Percentiles rank a stretch among this genome's conserved stretches.
These are phyloP conservation scores for Neodontobutis hainanensis DNA, from an alignment of 2,113 vertebrate species.

Conservation along the genomic window DNA sequence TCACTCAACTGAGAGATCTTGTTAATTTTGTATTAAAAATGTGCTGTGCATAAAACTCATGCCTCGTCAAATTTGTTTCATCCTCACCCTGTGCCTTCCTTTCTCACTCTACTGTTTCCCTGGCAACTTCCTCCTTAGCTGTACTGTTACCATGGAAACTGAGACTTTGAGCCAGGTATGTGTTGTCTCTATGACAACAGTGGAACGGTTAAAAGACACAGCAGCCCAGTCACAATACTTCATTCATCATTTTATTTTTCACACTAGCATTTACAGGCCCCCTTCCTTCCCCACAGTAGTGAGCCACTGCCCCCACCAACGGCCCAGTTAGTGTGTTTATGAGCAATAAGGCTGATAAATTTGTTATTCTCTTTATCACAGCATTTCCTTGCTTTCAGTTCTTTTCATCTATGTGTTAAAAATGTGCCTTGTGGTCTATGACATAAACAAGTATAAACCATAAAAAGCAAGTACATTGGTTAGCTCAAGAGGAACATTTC, in stretches of 20 bases:
- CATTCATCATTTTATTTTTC: conserved; percentile 71
- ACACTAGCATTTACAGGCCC: conserved; percentile 45
- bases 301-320: conserved; percentile 28
- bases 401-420: conserved; percentile 54
- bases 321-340: conserved; percentile 31
- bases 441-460: conserved; percentile 53
- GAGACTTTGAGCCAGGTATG: conserved; percentile 59
- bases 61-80: conserved; percentile 62
- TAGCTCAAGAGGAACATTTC: conserved; percentile 60
- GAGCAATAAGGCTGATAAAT: conserved; percentile 40
- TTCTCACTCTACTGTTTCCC: conserved; percentile 64
- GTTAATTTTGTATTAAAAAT: conserved; percentile 86
- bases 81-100: conserved; percentile 30
- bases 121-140: conserved; percentile 69
- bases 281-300: conserved; percentile 18
- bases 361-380: conserved; percentile 16
- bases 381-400: conserved; percentile 42
- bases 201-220: conserved; percentile 41
- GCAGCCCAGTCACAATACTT: conserved; percentile 26
- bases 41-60: conserved; percentile 79
- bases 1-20: conserved; percentile 78
- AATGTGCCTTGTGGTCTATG: conserved; percentile 38
- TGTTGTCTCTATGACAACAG: conserved; percentile 58
- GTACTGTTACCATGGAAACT: conserved; percentile 75
- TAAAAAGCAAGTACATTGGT: conserved; percentile 58